Conservation (phyloP, 1,140 invertebrate species). For the Leptoteleia sp. region DNA sequence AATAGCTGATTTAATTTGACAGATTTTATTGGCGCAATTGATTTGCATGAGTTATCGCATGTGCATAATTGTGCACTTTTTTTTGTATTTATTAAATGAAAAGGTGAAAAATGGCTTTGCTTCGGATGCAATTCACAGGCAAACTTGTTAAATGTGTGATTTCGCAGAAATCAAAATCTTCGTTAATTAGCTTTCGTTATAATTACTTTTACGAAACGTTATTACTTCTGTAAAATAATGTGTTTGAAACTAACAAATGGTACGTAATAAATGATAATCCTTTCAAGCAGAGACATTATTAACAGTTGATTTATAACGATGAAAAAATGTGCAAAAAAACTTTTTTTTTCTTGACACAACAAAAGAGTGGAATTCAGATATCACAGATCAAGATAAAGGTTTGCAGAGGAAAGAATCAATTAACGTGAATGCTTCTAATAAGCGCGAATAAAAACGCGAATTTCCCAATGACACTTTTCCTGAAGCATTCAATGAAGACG, state of each 20-base stretch:
- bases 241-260: conserved; percentile 10
- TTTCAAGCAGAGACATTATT: conserved; percentile 3
- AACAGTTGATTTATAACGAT: background rate
- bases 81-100: background rate
- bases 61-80: background rate
- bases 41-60: conserved; percentile 11
- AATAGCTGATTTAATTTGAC: conserved; percentile 12
- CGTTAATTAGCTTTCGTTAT: conserved; percentile 18
- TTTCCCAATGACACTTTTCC: conserved; percentile 58
- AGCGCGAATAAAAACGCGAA: conserved; percentile 32
- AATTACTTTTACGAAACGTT: conserved; percentile 20
- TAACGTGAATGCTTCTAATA: conserved; percentile 37
- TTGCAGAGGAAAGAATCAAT: conserved; percentile 49
- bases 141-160: background rate
- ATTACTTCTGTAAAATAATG: conserved; percentile 23
- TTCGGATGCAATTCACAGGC: background rate
- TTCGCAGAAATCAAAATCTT: background rate
- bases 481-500: conserved; percentile 16
- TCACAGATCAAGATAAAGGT: conserved; percentile 24
- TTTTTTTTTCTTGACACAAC: conserved; percentile 4
- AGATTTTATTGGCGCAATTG: conserved; percentile 10
- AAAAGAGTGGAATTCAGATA: conserved; percentile 21
- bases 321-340: conserved; percentile 1
- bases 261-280: conserved; percentile 22
- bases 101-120: background rate